Percentiles rank a stretch among this genome's conserved stretches.
phyloP scores from a whole-genome alignment of 2,113 vertebrate genomes.

The Myocastor coypus region DNA sequence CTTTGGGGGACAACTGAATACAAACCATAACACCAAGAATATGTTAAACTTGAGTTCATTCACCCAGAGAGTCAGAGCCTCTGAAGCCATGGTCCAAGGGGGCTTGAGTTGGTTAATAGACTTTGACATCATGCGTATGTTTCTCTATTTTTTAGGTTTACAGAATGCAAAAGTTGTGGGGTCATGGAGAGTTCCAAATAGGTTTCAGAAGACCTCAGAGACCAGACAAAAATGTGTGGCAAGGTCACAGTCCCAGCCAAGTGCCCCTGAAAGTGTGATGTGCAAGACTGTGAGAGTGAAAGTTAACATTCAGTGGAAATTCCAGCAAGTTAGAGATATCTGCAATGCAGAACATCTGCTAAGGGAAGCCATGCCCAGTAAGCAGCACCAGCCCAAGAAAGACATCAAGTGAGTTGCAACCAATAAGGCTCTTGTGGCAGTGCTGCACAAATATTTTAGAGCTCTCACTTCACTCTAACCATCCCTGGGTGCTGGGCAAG shows the following conservation, averaged over 20 bases:
- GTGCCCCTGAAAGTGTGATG: not conserved
- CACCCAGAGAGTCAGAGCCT: not conserved
- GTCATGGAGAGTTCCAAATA: not conserved
- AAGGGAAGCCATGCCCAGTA: not conserved
- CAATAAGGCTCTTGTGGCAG: not conserved
- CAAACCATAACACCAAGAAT: not conserved
- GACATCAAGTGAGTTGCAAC: not conserved
- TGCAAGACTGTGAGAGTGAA: not conserved
- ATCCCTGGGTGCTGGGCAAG: too few relatives aligned
- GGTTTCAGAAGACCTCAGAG: not conserved
- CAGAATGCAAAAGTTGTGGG: not conserved
- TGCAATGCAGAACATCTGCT: not conserved
- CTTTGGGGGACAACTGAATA: too few relatives aligned
- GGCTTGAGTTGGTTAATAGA: not conserved
- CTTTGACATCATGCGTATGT: not conserved
- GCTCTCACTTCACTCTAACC: not conserved
- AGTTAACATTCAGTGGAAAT: not conserved
- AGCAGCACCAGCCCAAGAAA: not conserved
- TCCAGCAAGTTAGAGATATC: not conserved
- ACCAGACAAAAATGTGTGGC: not conserved
- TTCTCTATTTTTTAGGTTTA: not conserved
- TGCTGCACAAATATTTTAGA: not conserved
- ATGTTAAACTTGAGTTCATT: not conserved
- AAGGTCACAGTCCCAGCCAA: not conserved
- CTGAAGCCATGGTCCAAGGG: not conserved